Conservation (phyloP, 35 echinoderm and acorn worm genomes). For the Anneissia japonica region DNA sequence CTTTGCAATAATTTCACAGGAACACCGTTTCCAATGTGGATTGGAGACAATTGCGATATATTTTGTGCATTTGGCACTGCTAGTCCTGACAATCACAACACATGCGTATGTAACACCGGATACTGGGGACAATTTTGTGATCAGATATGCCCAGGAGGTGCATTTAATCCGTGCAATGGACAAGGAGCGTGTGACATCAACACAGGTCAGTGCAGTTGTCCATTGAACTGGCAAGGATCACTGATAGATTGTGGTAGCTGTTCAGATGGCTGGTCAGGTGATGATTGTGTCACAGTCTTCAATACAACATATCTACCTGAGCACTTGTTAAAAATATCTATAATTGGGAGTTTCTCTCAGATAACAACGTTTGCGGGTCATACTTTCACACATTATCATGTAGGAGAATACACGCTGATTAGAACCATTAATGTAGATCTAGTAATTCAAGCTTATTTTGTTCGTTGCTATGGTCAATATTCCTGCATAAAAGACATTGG, state of each 20-base stretch:
- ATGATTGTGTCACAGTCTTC: conserved; percentile 1
- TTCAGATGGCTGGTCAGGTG: conserved; percentile 45
- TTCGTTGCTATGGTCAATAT: conserved; percentile 46
- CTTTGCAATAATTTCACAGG: conserved; percentile 77
- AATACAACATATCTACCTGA: not conserved
- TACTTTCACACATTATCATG: conserved; percentile 43
- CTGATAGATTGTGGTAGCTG: conserved; percentile 28
- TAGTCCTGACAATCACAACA: conserved; percentile 32
- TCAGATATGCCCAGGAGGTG: conserved; percentile 55
- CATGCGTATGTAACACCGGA: conserved; percentile 65
- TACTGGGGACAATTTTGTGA: conserved; percentile 62
- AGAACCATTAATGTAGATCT: conserved; percentile 23
- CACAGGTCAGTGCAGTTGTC: conserved; percentile 57
- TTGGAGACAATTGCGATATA: conserved; percentile 70
- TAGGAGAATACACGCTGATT: conserved; percentile 65
- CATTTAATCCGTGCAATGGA: conserved; percentile 49
- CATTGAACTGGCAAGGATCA: conserved; percentile 61
- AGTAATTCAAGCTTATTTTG: conserved; percentile 69
- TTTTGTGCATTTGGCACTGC: conserved; percentile 53
- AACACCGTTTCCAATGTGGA: conserved; percentile 74
- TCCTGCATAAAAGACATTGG: conserved; percentile 73
- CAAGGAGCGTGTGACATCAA: conserved; percentile 47
- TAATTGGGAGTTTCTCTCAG: conserved; percentile 57
- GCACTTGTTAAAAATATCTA: not conserved
- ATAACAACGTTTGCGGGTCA: conserved; percentile 64